These are phyloP conservation scores for Bombus cullumanus DNA, from an alignment of 1,140 invertebrate species.

Conservation along the genomic window DNA sequence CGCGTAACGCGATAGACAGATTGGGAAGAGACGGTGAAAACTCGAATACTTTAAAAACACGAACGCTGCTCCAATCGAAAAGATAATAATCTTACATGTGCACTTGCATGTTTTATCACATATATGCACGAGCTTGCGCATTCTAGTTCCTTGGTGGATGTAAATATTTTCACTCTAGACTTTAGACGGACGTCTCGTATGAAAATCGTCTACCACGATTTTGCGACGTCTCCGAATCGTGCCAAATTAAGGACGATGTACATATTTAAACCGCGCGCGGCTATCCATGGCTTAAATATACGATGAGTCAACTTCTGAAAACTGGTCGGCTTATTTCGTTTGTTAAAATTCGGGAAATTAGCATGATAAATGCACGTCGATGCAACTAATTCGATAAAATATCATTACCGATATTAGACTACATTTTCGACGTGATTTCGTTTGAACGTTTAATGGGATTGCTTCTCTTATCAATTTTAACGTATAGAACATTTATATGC, in stretches of 20 bases:
- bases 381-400: too few relatives aligned
- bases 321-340: not conserved
- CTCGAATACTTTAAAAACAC: slow-evolving; percentile 27
- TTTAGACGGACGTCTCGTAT: not conserved
- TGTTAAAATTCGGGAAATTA: not conserved
- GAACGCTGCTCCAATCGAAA: not conserved
- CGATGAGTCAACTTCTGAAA: slow-evolving; percentile 17
- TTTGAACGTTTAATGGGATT: not conserved
- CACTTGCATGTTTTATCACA: not conserved
- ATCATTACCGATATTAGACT: not conserved
- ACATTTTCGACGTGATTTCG: not conserved
- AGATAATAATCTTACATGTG: slow-evolving; percentile 25
- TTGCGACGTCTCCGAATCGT: slow-evolving; percentile 1
- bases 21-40: slow-evolving; percentile 41
- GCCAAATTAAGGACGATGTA: slow-evolving; percentile 16
- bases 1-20: slow-evolving; percentile 16
- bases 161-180: not conserved
- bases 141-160: not conserved
- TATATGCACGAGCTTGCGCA: not conserved
- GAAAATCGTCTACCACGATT: not conserved
- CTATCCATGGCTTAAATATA: slow-evolving; percentile 3
- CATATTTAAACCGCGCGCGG: slow-evolving; percentile 32
- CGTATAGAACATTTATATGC: not conserved
- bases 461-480: not conserved
- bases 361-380: not conserved